Evolutionary conservation across 2,888 invertebrate species (phyloP).

Genomic region (Spilarctia lutea): DNA sequence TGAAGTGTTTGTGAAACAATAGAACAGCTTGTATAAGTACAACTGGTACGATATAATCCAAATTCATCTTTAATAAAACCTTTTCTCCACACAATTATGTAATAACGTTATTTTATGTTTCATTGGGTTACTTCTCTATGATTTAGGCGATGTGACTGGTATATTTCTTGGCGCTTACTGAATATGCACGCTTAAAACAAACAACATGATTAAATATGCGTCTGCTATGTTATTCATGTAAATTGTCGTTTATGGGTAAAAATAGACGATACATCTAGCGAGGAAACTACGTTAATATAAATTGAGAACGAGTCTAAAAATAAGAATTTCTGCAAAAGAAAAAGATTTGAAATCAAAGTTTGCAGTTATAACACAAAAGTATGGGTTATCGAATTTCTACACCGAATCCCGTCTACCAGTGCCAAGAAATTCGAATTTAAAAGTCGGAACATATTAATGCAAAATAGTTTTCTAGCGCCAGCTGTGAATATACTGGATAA

Average conservation of each 20-base stretch:
- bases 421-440: conserved; percentile 53
- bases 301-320: conserved; percentile 8
- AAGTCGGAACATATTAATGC: conserved; percentile 50
- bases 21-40: conserved; percentile 4
- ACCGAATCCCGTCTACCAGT: conserved; percentile 34
- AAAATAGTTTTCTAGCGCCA: conserved; percentile 49
- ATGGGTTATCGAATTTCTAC: conserved; percentile 45
- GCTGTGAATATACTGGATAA: conserved; percentile 36
- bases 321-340: conserved; percentile 9
- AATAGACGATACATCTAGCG: conserved; percentile 16
- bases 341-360: conserved; percentile 40
- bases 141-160: conserved; percentile 50
- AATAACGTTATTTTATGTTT: conserved; percentile 35
- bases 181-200: conserved; percentile 27
- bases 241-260: conserved; percentile 24
- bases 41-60: conserved; percentile 28
- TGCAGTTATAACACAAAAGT: conserved; percentile 38
- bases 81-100: conserved; percentile 27
- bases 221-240: conserved; percentile 36
- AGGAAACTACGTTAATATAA: conserved; percentile 16
- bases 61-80: conserved; percentile 27
- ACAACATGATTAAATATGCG: conserved; percentile 35
- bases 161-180: conserved; percentile 33
- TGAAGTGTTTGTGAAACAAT: not conserved
- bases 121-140: conserved; percentile 45